Evolutionary conservation across 2,113 vertebrate genomes (phyloP).

Genomic region (Spea multiplicata): DNA sequence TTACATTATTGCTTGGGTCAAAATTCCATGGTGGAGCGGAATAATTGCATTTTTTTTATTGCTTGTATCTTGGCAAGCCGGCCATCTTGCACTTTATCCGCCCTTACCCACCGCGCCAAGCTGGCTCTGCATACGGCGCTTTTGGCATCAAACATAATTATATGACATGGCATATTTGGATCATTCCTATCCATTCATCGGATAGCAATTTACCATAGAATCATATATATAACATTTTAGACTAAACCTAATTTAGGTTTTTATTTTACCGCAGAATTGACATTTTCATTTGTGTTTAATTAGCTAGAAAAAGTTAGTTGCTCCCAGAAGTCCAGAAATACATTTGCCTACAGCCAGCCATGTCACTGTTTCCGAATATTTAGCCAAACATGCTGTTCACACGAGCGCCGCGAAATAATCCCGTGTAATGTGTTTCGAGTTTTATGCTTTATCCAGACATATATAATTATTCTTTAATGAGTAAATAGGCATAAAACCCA

Average conservation of each 20-base stretch:
- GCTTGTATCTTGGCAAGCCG: too few species aligned
- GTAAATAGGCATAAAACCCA: slow-evolving; percentile 44
- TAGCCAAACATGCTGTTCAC: slow-evolving; percentile 33
- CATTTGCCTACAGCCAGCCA: slow-evolving; percentile 11
- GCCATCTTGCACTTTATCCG: too few species aligned
- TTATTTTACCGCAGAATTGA: not conserved
- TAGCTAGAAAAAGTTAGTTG: not conserved
- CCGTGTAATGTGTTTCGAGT: slow-evolving; percentile 32
- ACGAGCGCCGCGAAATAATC: slow-evolving; percentile 25
- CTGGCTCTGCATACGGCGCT: too few species aligned
- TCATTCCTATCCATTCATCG: too few species aligned
- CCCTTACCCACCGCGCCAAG: too few species aligned
- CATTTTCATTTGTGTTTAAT: slow-evolving; percentile 2
- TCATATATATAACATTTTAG: too few species aligned
- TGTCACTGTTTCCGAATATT: slow-evolving; percentile 32
- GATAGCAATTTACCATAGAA: too few species aligned
- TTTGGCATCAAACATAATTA: too few species aligned
- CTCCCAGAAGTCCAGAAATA: not conserved
- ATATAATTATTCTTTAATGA: slow-evolving; percentile 46
- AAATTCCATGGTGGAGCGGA: too few species aligned
- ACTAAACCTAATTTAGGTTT: not conserved
- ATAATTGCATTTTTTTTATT: too few species aligned
- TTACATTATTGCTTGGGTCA: too few species aligned
- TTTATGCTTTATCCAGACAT: slow-evolving; percentile 35
- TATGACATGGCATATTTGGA: too few species aligned